Percentiles rank a stretch among this genome's conserved stretches.
These are phyloP conservation scores for Tetanocera ferruginea DNA, from an alignment of 2,888 invertebrate species.

Conservation along the genomic window DNA sequence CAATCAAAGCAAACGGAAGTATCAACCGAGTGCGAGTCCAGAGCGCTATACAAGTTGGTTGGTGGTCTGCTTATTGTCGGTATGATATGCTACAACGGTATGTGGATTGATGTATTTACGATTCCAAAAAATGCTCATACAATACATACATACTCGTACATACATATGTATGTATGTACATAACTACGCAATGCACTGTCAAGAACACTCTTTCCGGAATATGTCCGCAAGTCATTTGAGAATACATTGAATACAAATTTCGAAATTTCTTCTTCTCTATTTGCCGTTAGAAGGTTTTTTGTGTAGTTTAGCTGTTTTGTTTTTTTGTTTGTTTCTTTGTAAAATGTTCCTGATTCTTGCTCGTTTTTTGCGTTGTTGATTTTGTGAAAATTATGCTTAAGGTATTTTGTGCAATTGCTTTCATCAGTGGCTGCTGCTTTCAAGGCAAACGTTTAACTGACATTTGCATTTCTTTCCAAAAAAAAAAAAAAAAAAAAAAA, in stretches of 20 bases:
- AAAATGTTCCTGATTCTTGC: neutral
- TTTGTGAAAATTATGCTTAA: neutral
- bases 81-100: too few species aligned
- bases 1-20: too few species aligned
- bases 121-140: too few species aligned
- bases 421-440: slow-evolving; percentile 17
- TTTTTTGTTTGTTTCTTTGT: slow-evolving; percentile 17
- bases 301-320: neutral
- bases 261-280: slow-evolving; percentile 14
- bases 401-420: neutral
- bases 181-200: slow-evolving; percentile 26
- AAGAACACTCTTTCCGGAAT: slow-evolving; percentile 37
- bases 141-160: neutral
- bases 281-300: slow-evolving; percentile 12
- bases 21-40: too few species aligned
- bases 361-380: neutral
- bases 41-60: too few species aligned
- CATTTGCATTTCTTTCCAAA: neutral
- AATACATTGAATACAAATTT: slow-evolving; percentile 54
- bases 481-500: too few species aligned
- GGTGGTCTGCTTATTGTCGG: too few species aligned
- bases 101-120: too few species aligned
- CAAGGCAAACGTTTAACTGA: neutral
- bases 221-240: slow-evolving; percentile 51
- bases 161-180: neutral